These are phyloP conservation scores for Euproctis similis DNA, from an alignment of 2,888 invertebrate genomes.

Conservation along the genomic window DNA sequence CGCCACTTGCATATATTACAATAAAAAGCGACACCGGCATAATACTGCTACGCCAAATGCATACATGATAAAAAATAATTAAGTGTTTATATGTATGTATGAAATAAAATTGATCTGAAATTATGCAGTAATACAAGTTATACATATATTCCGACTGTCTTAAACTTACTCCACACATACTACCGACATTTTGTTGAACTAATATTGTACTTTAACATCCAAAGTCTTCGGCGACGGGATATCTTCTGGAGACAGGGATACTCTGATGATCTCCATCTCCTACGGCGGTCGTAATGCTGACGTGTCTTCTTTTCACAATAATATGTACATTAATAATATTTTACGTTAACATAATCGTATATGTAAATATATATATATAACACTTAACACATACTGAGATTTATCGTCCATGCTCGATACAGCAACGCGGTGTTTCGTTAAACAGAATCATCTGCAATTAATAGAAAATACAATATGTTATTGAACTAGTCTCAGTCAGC, in stretches of 20 bases:
- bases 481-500: neutral
- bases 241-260: too few relatives aligned
- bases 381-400: constrained; percentile 71
- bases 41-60: too few relatives aligned
- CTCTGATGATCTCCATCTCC: too few relatives aligned
- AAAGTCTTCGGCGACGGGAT: too few relatives aligned
- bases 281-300: too few relatives aligned
- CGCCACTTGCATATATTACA: too few relatives aligned
- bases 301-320: constrained; percentile 9
- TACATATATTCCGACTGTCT: neutral
- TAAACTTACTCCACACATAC: neutral
- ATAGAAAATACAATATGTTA: neutral
- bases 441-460: constrained; percentile 68
- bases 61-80: too few relatives aligned
- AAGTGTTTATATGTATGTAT: too few relatives aligned
- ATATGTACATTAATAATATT: constrained; percentile 40
- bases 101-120: too few relatives aligned
- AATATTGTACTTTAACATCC: neutral
- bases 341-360: constrained; percentile 31
- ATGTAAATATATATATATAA: constrained; percentile 46
- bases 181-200: neutral
- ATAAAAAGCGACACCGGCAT: too few relatives aligned
- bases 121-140: too few relatives aligned
- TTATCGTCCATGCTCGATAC: constrained; percentile 71
- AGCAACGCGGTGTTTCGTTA: constrained; percentile 52